Conservation (phyloP, 2,113 vertebrate genomes). For the Grammomys dolichurus region DNA sequence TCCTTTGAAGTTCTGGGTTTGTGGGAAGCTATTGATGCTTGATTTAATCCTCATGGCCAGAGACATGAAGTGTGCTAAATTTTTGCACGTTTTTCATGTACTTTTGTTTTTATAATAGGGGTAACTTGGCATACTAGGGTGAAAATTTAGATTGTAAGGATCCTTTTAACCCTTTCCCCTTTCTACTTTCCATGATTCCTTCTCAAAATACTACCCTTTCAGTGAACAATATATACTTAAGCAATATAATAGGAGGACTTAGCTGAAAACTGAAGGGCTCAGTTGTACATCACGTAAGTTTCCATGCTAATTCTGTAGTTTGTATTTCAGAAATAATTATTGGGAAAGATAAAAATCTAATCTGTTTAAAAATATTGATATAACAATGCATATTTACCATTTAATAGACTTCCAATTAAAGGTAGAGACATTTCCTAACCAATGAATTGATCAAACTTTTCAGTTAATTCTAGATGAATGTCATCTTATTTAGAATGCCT, state of each 20-base stretch:
- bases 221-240: not conserved
- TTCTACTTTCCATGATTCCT: not conserved
- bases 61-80: not conserved
- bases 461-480: not conserved
- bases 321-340: not conserved
- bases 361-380: not conserved
- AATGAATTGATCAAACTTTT: not conserved
- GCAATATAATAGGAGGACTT: not conserved
- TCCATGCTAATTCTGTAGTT: not conserved
- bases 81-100: not conserved
- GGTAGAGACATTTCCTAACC: not conserved
- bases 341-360: not conserved
- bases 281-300: not conserved
- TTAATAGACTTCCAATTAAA: not conserved
- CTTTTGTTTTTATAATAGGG: not conserved
- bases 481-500: not conserved
- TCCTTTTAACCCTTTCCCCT: not conserved
- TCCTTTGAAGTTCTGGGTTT: too few species aligned
- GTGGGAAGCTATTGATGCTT: not conserved
- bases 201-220: not conserved
- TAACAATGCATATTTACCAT: not conserved
- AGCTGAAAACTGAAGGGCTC: not conserved
- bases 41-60: not conserved
- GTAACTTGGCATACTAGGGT: not conserved
- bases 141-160: not conserved